Percentiles rank a stretch among this genome's conserved stretches.
Conservation (phyloP, 2,888 invertebrate genomes). For the Drosophila differens region DNA sequence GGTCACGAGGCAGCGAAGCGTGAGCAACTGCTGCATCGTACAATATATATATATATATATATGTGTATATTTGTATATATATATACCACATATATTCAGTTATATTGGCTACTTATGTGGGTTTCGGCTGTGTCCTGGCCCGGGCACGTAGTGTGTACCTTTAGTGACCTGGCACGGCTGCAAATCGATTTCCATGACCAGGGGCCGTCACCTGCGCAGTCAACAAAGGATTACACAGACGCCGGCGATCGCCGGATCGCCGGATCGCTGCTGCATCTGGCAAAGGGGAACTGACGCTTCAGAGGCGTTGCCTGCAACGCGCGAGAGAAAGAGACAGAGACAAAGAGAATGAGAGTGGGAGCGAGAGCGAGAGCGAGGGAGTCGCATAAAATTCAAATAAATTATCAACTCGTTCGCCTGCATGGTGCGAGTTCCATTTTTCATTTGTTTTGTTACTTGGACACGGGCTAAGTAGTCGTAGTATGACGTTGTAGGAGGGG, state of each 20-base stretch:
- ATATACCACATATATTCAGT: neutral
- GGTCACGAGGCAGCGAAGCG: constrained; percentile 50
- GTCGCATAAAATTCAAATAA: constrained; percentile 83
- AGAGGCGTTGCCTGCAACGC: constrained; percentile 59
- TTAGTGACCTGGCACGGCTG: constrained; percentile 41
- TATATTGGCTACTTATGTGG: constrained; percentile 20
- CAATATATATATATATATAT: neutral
- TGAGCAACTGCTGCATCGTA: constrained; percentile 35
- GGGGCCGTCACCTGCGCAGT: constrained; percentile 74
- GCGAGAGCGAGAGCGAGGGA: constrained; percentile 30
- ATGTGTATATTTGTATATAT: neutral
- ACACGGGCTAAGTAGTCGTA: constrained; percentile 44
- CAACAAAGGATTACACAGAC: constrained; percentile 74
- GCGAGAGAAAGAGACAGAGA: constrained; percentile 23
- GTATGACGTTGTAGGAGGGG: constrained; percentile 19
- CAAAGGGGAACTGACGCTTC: constrained; percentile 47
- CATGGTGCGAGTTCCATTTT: constrained; percentile 75
- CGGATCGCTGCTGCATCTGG: constrained; percentile 45
- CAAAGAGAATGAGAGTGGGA: constrained; percentile 13
- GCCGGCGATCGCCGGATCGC: constrained; percentile 13
- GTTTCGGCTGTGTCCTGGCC: constrained; percentile 1
- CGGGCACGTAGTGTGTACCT: constrained; percentile 36
- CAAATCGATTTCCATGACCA: constrained; percentile 72
- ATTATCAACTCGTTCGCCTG: constrained; percentile 78
- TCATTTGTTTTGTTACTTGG: constrained; percentile 59